phyloP scores from a whole-genome alignment of 1,140 invertebrate species.

The Agrilus planipennis region DNA sequence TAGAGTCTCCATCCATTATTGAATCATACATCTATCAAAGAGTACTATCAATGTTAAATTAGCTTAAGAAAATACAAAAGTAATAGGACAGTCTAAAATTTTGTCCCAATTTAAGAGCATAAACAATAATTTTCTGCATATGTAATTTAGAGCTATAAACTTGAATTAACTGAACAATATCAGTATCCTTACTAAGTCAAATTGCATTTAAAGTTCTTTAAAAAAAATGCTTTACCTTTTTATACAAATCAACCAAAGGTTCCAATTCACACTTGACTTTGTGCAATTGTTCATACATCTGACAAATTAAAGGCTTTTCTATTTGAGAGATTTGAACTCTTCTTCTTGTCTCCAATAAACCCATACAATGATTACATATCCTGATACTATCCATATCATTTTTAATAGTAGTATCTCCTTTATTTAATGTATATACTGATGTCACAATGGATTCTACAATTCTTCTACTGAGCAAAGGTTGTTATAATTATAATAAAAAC shows the following conservation, averaged over 20 bases:
- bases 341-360: conserved; percentile 68
- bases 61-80: too few species aligned
- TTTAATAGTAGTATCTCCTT: conserved; percentile 12
- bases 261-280: conserved; percentile 64
- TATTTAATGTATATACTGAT: conserved; percentile 18
- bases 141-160: too few species aligned
- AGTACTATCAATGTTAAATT: conserved; percentile 10
- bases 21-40: conserved; percentile 47
- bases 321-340: conserved; percentile 68
- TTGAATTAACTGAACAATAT: too few species aligned
- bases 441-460: conserved; percentile 24
- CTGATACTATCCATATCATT: conserved; percentile 49
- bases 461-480: not conserved
- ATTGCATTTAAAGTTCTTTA: conserved; percentile 48
- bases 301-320: conserved; percentile 63
- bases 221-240: conserved; percentile 76
- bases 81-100: too few species aligned
- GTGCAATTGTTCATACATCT: conserved; percentile 73
- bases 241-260: conserved; percentile 67
- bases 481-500: conserved; percentile 27
- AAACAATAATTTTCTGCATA: too few species aligned
- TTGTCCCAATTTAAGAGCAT: too few species aligned
- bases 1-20: conserved; percentile 68
- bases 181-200: too few species aligned
- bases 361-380: conserved; percentile 72